phyloP scores from a whole-genome alignment of 2,113 vertebrate genomes.

The Silurus meridionalis region DNA sequence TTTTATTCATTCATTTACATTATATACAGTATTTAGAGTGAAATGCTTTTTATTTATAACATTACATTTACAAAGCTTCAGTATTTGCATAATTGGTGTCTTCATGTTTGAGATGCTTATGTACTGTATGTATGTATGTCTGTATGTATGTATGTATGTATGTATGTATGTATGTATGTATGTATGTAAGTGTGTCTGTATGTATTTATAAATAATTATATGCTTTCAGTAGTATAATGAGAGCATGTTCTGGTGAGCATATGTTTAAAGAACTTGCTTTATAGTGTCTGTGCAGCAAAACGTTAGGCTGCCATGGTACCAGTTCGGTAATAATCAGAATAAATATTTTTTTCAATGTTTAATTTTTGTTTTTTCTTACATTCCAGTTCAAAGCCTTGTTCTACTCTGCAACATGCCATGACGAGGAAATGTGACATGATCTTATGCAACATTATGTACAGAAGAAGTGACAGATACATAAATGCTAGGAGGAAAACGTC shows the following conservation, averaged over 20 bases:
- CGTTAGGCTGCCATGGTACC: slow-evolving; percentile 42
- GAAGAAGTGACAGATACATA: not conserved
- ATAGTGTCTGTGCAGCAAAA: slow-evolving; percentile 13
- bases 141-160: too few relatives aligned
- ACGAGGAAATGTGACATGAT: slow-evolving; percentile 34
- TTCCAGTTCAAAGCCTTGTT: slow-evolving; percentile 12
- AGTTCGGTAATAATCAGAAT: slow-evolving; percentile 33
- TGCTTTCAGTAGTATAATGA: not conserved
- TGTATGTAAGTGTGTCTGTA: not conserved
- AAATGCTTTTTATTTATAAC: not conserved
- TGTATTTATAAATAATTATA: not conserved
- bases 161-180: not conserved
- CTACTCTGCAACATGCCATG: slow-evolving; percentile 31
- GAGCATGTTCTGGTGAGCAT: not conserved
- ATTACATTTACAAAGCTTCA: not conserved
- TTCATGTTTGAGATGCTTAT: not conserved
- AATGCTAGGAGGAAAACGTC: slow-evolving; percentile 15
- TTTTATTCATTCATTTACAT: not conserved
- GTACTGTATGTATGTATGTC: not conserved
- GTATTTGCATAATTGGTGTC: not conserved
- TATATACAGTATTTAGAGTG: not conserved
- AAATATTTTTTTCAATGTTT: slow-evolving; percentile 30
- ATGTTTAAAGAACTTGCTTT: not conserved
- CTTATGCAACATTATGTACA: slow-evolving; percentile 11
- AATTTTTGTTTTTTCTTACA: slow-evolving; percentile 26